A percentile compares a stretch with the other conserved stretches of the same genome.
Conservation (phyloP, 2,797 vertebrate species). For the Okamejei kenojei region DNA sequence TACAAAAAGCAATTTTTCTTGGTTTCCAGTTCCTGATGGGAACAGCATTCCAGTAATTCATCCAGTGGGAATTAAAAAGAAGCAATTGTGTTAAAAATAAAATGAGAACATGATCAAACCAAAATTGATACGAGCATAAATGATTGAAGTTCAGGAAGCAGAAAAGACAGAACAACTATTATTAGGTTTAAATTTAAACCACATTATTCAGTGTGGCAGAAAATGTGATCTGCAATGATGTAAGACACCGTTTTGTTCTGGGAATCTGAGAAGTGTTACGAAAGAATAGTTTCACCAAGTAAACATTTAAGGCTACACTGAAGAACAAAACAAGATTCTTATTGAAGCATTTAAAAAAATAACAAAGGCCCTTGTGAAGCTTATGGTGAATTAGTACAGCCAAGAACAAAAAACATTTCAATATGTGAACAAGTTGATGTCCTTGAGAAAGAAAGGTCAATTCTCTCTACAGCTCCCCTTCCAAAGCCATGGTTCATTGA, state of each 20-base stretch:
- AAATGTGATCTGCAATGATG: constrained; percentile 10
- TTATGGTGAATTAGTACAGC: neutral
- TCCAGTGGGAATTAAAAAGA: too few relatives aligned
- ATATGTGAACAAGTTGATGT: neutral
- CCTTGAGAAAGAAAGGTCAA: neutral
- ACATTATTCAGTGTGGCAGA: neutral
- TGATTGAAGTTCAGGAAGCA: constrained; percentile 1
- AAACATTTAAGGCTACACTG: constrained; percentile 28
- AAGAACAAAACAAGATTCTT: constrained; percentile 8
- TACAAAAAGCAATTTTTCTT: neutral
- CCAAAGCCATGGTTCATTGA: neutral
- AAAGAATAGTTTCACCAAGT: constrained; percentile 23
- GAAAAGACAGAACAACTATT: neutral
- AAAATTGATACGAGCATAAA: constrained; percentile 9
- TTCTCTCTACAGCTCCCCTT: neutral
- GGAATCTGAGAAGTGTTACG: constrained; percentile 6
- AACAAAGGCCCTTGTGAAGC: neutral
- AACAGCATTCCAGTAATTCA: neutral
- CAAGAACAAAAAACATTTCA: constrained; percentile 13
- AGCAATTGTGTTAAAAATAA: neutral
- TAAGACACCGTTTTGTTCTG: constrained; percentile 16
- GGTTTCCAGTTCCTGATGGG: neutral
- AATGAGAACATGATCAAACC: neutral
- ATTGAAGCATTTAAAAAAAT: constrained; percentile 7
- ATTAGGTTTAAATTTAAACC: constrained; percentile 6